Percentiles rank a stretch among this genome's conserved stretches.
These are phyloP conservation scores for Perodicticus potto DNA, from an alignment of 2,797 vertebrate genomes.

Conservation along the genomic window DNA sequence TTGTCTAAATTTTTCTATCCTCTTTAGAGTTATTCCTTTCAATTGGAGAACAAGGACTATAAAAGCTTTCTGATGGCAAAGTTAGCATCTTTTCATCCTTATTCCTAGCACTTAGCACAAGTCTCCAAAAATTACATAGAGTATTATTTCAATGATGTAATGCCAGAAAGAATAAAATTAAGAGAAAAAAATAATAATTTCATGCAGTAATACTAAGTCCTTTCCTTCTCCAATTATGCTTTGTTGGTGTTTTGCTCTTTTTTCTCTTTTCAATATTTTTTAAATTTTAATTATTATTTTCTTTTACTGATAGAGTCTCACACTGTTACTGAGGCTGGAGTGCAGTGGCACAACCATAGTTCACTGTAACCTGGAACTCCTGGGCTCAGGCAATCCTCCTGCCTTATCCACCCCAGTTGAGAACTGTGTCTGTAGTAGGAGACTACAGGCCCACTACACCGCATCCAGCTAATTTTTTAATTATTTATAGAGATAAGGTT, in stretches of 20 bases:
- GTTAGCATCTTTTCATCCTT: neutral
- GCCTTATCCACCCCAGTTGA: too few species aligned
- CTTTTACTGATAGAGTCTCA: too few species aligned
- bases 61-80: slow-evolving; percentile 35
- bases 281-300: too few species aligned
- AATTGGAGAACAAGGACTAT: neutral
- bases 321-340: too few species aligned
- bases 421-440: too few species aligned
- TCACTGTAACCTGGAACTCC: too few species aligned
- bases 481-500: too few species aligned
- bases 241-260: neutral
- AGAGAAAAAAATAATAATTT: neutral
- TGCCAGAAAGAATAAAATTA: neutral
- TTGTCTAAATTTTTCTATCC: neutral
- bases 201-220: neutral
- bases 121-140: neutral
- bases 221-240: neutral
- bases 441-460: too few species aligned
- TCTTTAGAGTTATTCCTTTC: neutral
- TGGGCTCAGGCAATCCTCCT: too few species aligned
- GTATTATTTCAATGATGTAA: slow-evolving; percentile 35
- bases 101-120: neutral
- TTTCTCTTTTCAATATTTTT: neutral
- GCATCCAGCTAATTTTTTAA: too few species aligned
- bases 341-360: too few species aligned